Percentiles rank a stretch among this genome's conserved stretches.
phyloP scores from a whole-genome alignment of 2,113 vertebrate genomes.

The Neolamprologus longior region DNA sequence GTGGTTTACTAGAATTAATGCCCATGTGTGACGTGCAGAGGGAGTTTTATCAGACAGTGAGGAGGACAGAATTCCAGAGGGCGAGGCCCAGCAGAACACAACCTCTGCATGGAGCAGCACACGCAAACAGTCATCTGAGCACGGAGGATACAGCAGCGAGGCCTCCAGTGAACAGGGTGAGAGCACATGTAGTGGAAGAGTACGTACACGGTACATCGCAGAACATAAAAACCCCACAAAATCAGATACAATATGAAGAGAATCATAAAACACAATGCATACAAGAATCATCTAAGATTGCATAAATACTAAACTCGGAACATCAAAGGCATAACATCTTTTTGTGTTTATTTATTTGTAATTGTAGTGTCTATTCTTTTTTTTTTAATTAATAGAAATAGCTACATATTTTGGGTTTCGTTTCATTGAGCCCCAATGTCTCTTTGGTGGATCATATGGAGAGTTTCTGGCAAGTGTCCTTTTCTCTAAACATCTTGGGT shows the following conservation, averaged over 20 bases:
- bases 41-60: slow-evolving; percentile 87
- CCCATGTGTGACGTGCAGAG: slow-evolving; percentile 60
- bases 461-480: not conserved
- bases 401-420: not conserved
- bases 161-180: slow-evolving; percentile 85
- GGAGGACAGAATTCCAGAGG: slow-evolving; percentile 84
- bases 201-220: not conserved
- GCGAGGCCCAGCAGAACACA: slow-evolving; percentile 69
- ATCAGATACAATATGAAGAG: not conserved
- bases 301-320: not conserved
- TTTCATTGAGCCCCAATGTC: not conserved
- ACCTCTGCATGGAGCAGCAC: slow-evolving; percentile 79
- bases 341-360: not conserved
- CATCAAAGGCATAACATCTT: not conserved
- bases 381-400: not conserved
- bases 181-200: not conserved
- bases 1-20: not conserved
- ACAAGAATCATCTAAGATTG: not conserved
- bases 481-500: not conserved
- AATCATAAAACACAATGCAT: not conserved
- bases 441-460: not conserved
- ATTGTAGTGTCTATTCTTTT: not conserved
- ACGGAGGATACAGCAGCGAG: slow-evolving; percentile 87
- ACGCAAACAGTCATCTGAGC: slow-evolving; percentile 79
- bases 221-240: not conserved